Conservation (phyloP, 2,113 vertebrate species). For the Menidia beryllina region DNA sequence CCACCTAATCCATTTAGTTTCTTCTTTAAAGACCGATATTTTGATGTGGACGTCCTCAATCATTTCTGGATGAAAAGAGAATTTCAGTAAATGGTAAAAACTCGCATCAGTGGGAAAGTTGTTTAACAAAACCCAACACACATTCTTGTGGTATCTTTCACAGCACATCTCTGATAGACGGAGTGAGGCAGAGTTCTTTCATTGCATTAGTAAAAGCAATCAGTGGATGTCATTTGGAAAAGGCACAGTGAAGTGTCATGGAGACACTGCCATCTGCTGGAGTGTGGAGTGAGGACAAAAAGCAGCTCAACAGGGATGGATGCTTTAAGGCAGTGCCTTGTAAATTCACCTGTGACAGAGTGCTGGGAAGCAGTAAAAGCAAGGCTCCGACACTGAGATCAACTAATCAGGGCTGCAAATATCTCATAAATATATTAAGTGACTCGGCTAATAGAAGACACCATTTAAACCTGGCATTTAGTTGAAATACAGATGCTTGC, state of each 20-base stretch:
- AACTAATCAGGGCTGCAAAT: no score
- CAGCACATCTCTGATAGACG: neutral
- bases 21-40: neutral
- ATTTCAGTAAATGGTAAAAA: neutral
- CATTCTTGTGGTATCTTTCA: no score
- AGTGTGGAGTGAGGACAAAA: conserved; percentile 19
- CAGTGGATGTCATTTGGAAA: conserved; percentile 2
- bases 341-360: conserved; percentile 8
- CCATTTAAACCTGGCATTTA: conserved; percentile 13
- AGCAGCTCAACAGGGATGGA: conserved; percentile 27
- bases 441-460: conserved; percentile 18
- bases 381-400: conserved; percentile 13
- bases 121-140: no score
- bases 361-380: conserved; percentile 1
- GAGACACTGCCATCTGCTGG: conserved; percentile 79
- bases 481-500: conserved; percentile 20
- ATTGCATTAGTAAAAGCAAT: conserved; percentile 5
- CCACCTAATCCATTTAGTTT: neutral
- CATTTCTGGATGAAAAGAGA: neutral
- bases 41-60: neutral
- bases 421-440: conserved; percentile 46
- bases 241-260: conserved; percentile 27
- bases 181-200: conserved; percentile 3
- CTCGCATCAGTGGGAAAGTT: neutral
- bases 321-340: conserved; percentile 6